These are phyloP conservation scores for Theocolax elegans DNA, from an alignment of 1,140 invertebrate species.

Conservation along the genomic window DNA sequence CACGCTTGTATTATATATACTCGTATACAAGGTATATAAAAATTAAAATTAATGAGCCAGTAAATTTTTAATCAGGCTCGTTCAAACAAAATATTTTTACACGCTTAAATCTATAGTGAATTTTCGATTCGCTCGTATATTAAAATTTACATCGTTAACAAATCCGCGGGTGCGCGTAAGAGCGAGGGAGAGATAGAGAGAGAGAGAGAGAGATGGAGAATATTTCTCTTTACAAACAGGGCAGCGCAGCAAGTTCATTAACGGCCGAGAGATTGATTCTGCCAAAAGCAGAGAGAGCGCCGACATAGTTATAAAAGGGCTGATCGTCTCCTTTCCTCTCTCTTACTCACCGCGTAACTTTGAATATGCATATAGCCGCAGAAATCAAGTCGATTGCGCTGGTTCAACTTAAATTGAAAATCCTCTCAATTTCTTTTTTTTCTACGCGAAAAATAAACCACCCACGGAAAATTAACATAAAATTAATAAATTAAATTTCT, in stretches of 20 bases:
- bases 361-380: constrained; percentile 20
- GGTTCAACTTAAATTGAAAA: constrained; percentile 31
- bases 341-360: background rate
- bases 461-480: constrained; percentile 11
- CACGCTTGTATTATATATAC: no score
- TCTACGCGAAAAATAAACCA: background rate
- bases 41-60: no score
- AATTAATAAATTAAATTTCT: no score
- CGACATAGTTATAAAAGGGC: background rate
- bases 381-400: constrained; percentile 8
- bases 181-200: no score
- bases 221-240: constrained; percentile 14
- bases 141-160: background rate
- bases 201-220: no score
- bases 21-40: no score
- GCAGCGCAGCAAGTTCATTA: constrained; percentile 8
- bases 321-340: background rate
- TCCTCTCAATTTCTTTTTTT: constrained; percentile 10
- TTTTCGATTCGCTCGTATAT: no score
- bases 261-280: constrained; percentile 10
- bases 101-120: no score
- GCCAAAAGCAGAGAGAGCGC: background rate
- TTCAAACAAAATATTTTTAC: no score
- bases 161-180: no score
- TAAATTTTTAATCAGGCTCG: no score